A percentile compares a stretch with the other conserved stretches of the same genome.
These are phyloP conservation scores for Xenops minutus DNA, from an alignment of 2,797 vertebrate genomes.

Conservation along the genomic window DNA sequence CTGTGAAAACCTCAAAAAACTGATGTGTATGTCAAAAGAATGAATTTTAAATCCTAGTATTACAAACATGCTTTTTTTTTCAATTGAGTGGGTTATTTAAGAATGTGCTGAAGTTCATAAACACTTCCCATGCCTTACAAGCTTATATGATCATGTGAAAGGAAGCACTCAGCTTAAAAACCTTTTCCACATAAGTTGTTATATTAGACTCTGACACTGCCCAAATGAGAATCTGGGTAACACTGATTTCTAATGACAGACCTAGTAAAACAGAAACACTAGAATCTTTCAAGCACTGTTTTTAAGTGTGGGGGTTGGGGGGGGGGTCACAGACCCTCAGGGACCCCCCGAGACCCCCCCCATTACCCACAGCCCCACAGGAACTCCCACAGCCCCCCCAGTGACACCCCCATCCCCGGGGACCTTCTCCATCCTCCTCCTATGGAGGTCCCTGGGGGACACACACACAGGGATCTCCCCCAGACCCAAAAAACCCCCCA, in stretches of 20 bases:
- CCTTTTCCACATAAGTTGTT: background rate
- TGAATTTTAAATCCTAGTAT: background rate
- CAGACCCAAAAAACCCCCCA: too few species aligned
- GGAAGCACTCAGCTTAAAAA: background rate
- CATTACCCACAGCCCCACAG: too few species aligned
- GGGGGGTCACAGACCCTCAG: too few species aligned
- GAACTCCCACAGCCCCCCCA: too few species aligned
- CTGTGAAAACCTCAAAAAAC: background rate
- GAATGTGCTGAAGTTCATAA: background rate
- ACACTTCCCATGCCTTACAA: background rate
- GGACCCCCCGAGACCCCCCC: too few species aligned
- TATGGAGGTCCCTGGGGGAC: too few species aligned
- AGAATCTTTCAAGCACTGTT: background rate
- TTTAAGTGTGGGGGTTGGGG: rapidly evolving
- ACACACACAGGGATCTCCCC: too few species aligned
- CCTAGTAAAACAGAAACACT: background rate
- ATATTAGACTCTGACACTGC: background rate
- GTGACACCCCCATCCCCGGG: too few species aligned
- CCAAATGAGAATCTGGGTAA: background rate
- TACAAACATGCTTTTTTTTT: background rate
- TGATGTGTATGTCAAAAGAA: background rate
- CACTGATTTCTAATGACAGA: background rate
- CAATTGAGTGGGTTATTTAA: background rate
- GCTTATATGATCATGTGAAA: background rate
- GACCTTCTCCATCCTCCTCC: too few species aligned